Conservation (phyloP, 2,888 invertebrate genomes). For the Erebia epiphron region DNA sequence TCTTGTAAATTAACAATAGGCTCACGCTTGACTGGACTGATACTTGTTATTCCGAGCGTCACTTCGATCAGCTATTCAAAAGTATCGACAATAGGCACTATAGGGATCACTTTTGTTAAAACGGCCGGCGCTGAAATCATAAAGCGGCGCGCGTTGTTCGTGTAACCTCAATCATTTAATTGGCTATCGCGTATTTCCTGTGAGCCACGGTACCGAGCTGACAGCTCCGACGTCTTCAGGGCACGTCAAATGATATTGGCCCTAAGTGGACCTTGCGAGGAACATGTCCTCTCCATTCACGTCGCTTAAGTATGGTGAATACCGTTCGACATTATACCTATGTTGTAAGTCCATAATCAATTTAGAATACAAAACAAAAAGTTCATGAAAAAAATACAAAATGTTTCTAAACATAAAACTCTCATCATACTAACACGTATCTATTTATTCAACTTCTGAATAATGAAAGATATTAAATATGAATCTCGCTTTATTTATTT, state of each 20-base stretch:
- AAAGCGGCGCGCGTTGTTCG: conserved; percentile 40
- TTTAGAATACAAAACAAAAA: too few relatives aligned
- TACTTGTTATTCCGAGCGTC: conserved; percentile 10
- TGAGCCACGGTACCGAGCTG: conserved; percentile 51
- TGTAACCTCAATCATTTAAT: conserved; percentile 77
- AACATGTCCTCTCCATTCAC: conserved; percentile 33
- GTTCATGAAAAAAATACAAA: too few relatives aligned
- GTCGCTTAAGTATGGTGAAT: background rate
- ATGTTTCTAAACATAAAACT: too few relatives aligned
- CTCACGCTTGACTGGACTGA: conserved; percentile 14
- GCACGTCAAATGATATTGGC: conserved; percentile 47
- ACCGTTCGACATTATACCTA: too few relatives aligned
- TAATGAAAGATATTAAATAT: too few relatives aligned
- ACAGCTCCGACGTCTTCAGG: conserved; percentile 48
- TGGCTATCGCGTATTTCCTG: conserved; percentile 59
- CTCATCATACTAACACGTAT: too few relatives aligned
- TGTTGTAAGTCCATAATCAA: too few relatives aligned
- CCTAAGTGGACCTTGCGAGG: conserved; percentile 44
- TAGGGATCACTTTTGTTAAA: conserved; percentile 14
- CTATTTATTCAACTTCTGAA: too few relatives aligned
- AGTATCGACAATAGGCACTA: conserved; percentile 12
- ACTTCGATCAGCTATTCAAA: conserved; percentile 17
- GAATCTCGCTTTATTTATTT: too few relatives aligned
- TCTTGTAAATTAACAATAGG: conserved; percentile 8
- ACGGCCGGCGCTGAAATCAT: conserved; percentile 28